phyloP scores from a whole-genome alignment of 53 echinoderm and acorn worm species.

The Hippasteria phrygiana region DNA sequence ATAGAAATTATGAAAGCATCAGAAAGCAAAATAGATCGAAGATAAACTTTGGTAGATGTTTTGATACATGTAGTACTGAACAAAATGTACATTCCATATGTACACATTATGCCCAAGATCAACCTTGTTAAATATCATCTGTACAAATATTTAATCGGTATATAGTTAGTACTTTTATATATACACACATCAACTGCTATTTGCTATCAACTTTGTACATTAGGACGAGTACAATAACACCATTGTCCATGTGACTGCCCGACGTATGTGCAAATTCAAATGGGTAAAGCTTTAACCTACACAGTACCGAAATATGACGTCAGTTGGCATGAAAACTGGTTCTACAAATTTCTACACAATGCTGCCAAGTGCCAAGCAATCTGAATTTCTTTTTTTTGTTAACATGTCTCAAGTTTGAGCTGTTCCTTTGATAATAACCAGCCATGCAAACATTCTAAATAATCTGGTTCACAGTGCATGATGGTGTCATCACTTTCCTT shows the following conservation, averaged over 20 bases:
- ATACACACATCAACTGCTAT: conserved; percentile 18
- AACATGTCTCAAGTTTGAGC: no score
- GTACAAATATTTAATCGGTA: conserved; percentile 29
- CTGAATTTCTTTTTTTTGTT: no score
- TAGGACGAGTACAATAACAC: background rate
- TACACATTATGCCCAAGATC: conserved; percentile 24
- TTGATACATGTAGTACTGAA: conserved; percentile 12
- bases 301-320: no score
- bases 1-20: conserved; percentile 10
- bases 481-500: no score
- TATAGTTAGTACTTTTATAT: conserved; percentile 37
- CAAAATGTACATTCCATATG: conserved; percentile 49
- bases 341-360: no score
- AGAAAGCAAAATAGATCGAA: conserved; percentile 33
- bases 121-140: background rate
- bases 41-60: conserved; percentile 56
- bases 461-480: no score
- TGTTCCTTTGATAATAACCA: no score
- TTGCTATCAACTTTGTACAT: conserved; percentile 33
- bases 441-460: no score
- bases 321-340: no score
- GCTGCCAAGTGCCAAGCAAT: no score
- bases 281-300: no score
- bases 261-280: background rate
- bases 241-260: no score